These are phyloP conservation scores for Alfaro cultratus DNA, from an alignment of 2,797 vertebrate species.

Conservation along the genomic window DNA sequence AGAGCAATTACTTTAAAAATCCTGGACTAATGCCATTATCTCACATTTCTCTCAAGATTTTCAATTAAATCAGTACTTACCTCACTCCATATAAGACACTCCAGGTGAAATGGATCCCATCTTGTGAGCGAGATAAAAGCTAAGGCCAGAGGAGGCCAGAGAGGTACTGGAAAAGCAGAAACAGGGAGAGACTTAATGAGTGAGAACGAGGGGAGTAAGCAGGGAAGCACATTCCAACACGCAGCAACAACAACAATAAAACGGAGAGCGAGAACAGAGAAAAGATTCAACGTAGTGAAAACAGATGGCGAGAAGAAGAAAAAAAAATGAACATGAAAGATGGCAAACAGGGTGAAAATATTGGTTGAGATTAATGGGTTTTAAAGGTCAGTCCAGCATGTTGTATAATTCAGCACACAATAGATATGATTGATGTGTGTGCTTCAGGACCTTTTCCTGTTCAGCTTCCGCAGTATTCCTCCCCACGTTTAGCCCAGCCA, in stretches of 20 bases:
- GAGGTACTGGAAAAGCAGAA: conserved; percentile 52
- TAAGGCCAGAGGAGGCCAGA: conserved; percentile 54
- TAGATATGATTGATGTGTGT: conserved; percentile 79
- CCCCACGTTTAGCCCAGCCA: conserved; percentile 44
- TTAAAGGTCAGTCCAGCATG: conserved; percentile 82
- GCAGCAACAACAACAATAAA: conserved; percentile 24
- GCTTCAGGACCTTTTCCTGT: conserved; percentile 72
- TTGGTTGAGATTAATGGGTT: conserved; percentile 81
- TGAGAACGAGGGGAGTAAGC: conserved; percentile 29
- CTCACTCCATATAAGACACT: conserved; percentile 52
- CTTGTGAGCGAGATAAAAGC: conserved; percentile 63
- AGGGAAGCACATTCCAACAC: conserved; percentile 29
- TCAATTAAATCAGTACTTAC: conserved; percentile 70
- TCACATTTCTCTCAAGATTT: conserved; percentile 61
- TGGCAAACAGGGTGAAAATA: conserved; percentile 75
- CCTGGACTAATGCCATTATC: conserved; percentile 64
- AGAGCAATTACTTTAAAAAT: conserved; percentile 68
- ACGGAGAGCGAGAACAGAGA: conserved; percentile 52
- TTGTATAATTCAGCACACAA: conserved; percentile 82
- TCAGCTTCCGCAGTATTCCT: conserved; percentile 51
- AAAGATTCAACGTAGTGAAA: conserved; percentile 51
- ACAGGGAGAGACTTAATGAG: conserved; percentile 59
- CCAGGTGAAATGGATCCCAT: conserved; percentile 62
- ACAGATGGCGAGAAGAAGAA: conserved; percentile 49
- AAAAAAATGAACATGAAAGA: conserved; percentile 42